Evolutionary conservation across 2,113 vertebrate genomes (phyloP).

Genomic region (Gorsachius goisagi): DNA sequence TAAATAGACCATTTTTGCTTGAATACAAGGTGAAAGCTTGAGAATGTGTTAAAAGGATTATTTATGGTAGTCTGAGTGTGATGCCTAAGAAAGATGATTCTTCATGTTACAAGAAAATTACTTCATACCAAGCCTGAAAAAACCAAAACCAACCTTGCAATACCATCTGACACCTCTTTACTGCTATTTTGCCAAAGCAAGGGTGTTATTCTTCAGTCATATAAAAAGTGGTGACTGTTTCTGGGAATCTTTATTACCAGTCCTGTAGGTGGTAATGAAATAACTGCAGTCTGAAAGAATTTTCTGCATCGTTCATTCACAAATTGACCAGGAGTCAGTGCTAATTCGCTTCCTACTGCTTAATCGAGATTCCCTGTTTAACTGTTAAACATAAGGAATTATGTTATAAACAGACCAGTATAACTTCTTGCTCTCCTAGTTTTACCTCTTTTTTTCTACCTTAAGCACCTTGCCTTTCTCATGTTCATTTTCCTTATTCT

Average conservation of each 20-base stretch:
- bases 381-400: background rate
- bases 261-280: background rate
- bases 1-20: background rate
- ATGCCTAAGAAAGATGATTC: background rate
- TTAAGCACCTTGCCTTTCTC: background rate
- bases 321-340: background rate
- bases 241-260: background rate
- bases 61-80: background rate
- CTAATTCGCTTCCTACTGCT: background rate
- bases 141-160: rapidly evolving
- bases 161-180: background rate
- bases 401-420: background rate
- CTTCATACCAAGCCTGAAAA: background rate
- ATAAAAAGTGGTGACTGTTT: background rate
- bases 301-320: background rate
- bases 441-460: background rate
- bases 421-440: background rate
- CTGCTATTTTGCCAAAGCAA: background rate
- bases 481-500: background rate
- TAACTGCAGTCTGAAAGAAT: background rate
- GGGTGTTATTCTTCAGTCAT: background rate
- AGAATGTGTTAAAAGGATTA: background rate
- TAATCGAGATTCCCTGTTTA: background rate
- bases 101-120: conserved; percentile 17
- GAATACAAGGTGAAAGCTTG: background rate